Conservation (phyloP, 1,140 invertebrate species). For the Hermatobates lingyangjiaoensis region DNA sequence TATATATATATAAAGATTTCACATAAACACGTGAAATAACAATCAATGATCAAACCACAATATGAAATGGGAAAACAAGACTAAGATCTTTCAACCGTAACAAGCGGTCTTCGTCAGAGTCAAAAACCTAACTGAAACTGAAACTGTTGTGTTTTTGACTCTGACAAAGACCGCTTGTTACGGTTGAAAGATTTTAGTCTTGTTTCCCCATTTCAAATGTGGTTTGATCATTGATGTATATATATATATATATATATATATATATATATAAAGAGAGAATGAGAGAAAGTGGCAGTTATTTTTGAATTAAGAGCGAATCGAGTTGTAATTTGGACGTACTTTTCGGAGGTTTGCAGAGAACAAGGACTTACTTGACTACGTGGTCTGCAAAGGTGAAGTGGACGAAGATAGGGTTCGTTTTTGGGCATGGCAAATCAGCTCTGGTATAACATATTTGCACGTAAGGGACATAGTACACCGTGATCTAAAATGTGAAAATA, state of each 20-base stretch:
- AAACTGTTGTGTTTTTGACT: too few species aligned
- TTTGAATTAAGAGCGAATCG: neutral
- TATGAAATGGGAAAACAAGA: too few species aligned
- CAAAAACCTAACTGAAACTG: too few species aligned
- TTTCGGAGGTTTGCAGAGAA: slow-evolving; percentile 38
- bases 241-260: neutral
- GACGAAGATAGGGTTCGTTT: slow-evolving; percentile 38
- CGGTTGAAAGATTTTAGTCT: neutral
- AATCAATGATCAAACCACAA: too few species aligned
- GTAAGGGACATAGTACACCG: slow-evolving; percentile 1
- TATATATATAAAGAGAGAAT: neutral
- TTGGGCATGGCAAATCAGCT: neutral
- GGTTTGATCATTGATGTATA: neutral
- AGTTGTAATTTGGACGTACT: neutral
- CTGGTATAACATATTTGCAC: slow-evolving; percentile 3
- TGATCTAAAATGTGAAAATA: slow-evolving; percentile 8
- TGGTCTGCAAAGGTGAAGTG: slow-evolving; percentile 50
- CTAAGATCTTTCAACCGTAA: too few species aligned
- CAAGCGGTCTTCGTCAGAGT: too few species aligned
- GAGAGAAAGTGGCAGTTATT: too few species aligned
- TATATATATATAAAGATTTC: too few species aligned
- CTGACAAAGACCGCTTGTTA: neutral
- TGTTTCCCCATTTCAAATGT: neutral
- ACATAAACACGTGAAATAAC: too few species aligned
- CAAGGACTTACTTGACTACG: slow-evolving; percentile 64